Conservation (phyloP, 2,797 vertebrate genomes). For the Tenualosa thibaudeaui region DNA sequence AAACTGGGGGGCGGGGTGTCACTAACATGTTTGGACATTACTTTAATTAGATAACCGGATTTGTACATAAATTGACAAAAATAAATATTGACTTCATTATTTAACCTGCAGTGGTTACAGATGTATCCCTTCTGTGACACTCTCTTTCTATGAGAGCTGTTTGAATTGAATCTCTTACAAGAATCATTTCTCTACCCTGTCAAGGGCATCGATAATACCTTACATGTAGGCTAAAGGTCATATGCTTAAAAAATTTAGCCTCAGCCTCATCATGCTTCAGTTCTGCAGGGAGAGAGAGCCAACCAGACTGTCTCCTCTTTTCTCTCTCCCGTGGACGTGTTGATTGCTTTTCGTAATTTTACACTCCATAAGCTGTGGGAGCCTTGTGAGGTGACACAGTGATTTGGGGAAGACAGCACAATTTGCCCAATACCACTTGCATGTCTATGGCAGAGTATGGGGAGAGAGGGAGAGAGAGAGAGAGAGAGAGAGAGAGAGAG, state of each 20-base stretch:
- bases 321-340: not conserved
- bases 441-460: not conserved
- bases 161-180: not conserved
- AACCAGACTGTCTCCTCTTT: not conserved
- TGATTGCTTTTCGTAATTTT: conserved; percentile 22
- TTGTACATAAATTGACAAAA: not conserved
- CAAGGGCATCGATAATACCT: not conserved
- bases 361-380: conserved; percentile 6
- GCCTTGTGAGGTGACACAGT: conserved; percentile 7
- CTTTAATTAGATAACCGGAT: not conserved
- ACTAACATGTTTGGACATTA: not conserved
- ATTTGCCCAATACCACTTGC: conserved; percentile 14
- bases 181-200: not conserved
- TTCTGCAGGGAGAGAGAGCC: not conserved
- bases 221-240: not conserved
- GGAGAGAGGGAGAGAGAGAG: not conserved
- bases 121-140: not conserved
- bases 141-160: not conserved
- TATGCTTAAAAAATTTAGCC: not conserved
- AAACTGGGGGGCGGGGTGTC: conserved; percentile 7
- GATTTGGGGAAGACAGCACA: conserved; percentile 10
- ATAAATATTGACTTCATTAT: not conserved
- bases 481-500: not conserved
- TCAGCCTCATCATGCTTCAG: not conserved
- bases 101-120: not conserved